These are phyloP conservation scores for Pipistrellus kuhlii DNA, from an alignment of 2,797 vertebrate species.

Conservation along the genomic window DNA sequence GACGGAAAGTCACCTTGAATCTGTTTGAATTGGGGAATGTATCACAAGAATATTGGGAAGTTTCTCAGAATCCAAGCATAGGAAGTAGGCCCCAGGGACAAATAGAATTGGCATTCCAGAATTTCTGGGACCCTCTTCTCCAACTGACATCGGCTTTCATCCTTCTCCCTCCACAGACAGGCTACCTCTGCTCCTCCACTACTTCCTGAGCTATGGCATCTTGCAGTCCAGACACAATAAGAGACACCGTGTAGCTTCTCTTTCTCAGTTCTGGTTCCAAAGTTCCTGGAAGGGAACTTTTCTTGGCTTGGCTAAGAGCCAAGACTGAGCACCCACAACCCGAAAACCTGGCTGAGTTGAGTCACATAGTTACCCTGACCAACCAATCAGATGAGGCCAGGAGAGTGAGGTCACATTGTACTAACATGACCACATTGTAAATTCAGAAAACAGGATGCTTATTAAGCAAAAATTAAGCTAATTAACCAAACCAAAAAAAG, in stretches of 20 bases:
- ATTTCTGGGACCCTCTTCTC: not conserved
- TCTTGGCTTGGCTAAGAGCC: not conserved
- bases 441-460: not conserved
- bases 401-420: not conserved
- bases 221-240: not conserved
- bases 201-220: not conserved
- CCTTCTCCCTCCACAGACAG: not conserved
- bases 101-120: not conserved
- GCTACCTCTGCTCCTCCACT: not conserved
- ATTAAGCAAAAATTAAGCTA: not conserved
- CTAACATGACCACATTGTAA: not conserved
- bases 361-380: not conserved
- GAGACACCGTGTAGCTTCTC: not conserved
- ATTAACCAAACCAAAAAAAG: not conserved
- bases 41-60: not conserved
- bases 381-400: not conserved
- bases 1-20: conserved; percentile 33
- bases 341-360: not conserved
- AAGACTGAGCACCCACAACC: not conserved
- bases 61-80: not conserved
- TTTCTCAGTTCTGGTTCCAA: not conserved
- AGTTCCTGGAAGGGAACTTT: not conserved
- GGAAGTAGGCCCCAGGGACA: not conserved
- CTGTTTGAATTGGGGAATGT: not conserved
- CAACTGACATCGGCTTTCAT: not conserved